Evolutionary conservation across 2,888 invertebrate species (phyloP), one percentile per base, ranked within the genome.

Genomic region (Standfussiana lucernea): DNA sequence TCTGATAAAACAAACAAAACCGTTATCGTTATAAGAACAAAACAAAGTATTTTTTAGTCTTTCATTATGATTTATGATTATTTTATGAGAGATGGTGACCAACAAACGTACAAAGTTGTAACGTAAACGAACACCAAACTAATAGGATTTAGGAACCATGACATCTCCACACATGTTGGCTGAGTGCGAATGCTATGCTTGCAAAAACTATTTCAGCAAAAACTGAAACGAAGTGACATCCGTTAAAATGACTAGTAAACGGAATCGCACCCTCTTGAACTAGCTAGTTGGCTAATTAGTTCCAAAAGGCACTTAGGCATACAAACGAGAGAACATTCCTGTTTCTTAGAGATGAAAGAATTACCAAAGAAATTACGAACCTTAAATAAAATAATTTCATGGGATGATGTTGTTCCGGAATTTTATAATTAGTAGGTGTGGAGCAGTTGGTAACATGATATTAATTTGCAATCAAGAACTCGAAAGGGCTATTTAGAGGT

Each of bases 201-300:
- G 53, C 69, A 80, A 80, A 80, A 79, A 79, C 18, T 37, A 28
- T 61, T 66, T 37, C 0, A 67, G 64, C 61, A 71, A 65, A 82
- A 82, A 80, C 74, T 64, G 21, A 65, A 73, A 62, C 32, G 40
- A 76, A 65, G 59, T 73, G 64, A 68, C 71, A 74, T 77, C 83
- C 65, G 53, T 67, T 75, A 35, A 59, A 75, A 72, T 64, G 50
- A 69, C 28, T 65, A 61, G 56, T 53, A 45, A 64, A 32, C 61
- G 42, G 68, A 68, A 47, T 72, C 68, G 32, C 77, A 72, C 69
- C 79, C 79, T 79, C 59, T 71, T 72, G 45, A 56, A 77, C 69
- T 32, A 80, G 35, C 73, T 80, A 83, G 81, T 84, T 84, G 75
- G 71, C 71, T 74, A 84, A 81, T 84, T 79, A 74, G 73, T 82